Evolutionary conservation across 2,113 vertebrate genomes (phyloP).

Genomic region (Grus americana): DNA sequence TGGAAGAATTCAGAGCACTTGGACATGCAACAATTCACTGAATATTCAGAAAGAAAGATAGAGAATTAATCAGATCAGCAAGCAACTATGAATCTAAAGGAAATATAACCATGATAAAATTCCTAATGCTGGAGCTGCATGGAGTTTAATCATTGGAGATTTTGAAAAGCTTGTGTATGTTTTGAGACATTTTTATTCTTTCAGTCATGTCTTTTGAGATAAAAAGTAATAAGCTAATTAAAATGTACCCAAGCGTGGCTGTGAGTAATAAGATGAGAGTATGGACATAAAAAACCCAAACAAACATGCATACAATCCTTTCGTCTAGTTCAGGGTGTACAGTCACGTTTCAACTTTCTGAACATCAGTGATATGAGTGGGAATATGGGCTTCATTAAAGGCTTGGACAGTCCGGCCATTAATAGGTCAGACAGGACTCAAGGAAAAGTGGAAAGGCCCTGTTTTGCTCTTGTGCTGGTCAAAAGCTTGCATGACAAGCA

Average conservation of each 20-base stretch:
- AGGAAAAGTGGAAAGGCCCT: not conserved
- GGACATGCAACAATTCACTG: not conserved
- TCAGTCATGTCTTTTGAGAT: constrained; percentile 34
- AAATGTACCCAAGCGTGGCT: constrained; percentile 60
- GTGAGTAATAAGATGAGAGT: constrained; percentile 28
- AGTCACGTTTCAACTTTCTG: not conserved
- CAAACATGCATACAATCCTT: not conserved
- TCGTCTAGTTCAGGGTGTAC: not conserved
- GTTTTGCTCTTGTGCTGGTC: not conserved
- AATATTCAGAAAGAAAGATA: constrained; percentile 19
- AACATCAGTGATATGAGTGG: not conserved
- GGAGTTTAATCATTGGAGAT: constrained; percentile 14
- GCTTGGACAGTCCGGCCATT: not conserved
- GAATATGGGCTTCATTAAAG: not conserved
- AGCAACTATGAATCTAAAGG: constrained; percentile 28
- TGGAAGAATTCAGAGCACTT: not conserved
- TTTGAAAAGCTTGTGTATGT: constrained; percentile 9
- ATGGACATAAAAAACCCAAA: not conserved
- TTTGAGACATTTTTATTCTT: constrained; percentile 55
- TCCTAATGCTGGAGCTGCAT: constrained; percentile 1
- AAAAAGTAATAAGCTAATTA: constrained; percentile 69
- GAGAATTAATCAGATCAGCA: constrained; percentile 48
- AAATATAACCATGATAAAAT: constrained; percentile 54
- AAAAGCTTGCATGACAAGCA: not conserved
- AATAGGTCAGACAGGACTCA: not conserved